Conservation (phyloP, 1,140 invertebrate species). For the Leptinotarsa texana region DNA sequence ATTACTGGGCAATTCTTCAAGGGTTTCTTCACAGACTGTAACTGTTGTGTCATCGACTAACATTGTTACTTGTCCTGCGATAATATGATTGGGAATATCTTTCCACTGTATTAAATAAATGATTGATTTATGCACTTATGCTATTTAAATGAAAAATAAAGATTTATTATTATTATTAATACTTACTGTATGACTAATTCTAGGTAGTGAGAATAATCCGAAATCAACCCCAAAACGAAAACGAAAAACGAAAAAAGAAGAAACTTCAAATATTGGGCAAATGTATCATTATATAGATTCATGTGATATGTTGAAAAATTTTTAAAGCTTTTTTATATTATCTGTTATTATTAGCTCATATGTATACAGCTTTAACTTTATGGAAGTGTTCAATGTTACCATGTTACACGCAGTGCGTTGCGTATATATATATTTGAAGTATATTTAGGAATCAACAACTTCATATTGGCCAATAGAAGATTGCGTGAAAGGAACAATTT, state of each 20-base stretch:
- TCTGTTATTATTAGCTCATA: slow-evolving; percentile 9
- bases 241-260: slow-evolving; percentile 61
- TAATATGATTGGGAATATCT: too few relatives aligned
- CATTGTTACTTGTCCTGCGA: too few relatives aligned
- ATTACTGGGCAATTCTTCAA: too few relatives aligned
- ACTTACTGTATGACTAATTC: slow-evolving; percentile 27
- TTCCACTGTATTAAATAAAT: too few relatives aligned
- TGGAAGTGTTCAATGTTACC: slow-evolving; percentile 37
- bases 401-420: not conserved
- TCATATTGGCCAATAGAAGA: not conserved
- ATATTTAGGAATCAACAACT: not conserved
- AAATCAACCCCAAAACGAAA: slow-evolving; percentile 71
- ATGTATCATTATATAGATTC: slow-evolving; percentile 44
- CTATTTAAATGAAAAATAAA: too few relatives aligned
- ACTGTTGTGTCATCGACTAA: too few relatives aligned
- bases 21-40: too few relatives aligned
- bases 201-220: slow-evolving; percentile 77
- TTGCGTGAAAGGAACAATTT: not conserved
- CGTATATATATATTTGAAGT: not conserved
- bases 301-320: slow-evolving; percentile 17
- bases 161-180: too few relatives aligned
- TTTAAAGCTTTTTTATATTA: slow-evolving; percentile 9
- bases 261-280: slow-evolving; percentile 49
- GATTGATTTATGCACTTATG: too few relatives aligned
- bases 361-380: slow-evolving; percentile 36